phyloP scores from a whole-genome alignment of 2,113 vertebrate species.

The Typhlomys cinereus region DNA sequence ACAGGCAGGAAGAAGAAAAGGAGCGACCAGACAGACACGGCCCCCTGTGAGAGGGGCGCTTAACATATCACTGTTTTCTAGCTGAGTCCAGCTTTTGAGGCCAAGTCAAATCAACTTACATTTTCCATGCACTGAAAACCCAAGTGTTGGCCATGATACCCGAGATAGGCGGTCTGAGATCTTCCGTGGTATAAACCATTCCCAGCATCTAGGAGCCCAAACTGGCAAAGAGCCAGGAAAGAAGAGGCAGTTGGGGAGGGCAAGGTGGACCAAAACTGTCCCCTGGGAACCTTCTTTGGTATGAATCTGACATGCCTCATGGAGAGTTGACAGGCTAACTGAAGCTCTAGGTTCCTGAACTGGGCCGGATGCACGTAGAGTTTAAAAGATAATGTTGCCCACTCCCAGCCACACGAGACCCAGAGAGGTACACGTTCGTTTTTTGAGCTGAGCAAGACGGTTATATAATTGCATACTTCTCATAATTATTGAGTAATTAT shows the following conservation, averaged over 20 bases:
- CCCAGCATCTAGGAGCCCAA: neutral
- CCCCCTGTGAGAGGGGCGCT: constrained; percentile 63
- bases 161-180: neutral
- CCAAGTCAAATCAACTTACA: constrained; percentile 70
- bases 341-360: constrained; percentile 18
- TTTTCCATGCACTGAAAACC: constrained; percentile 81
- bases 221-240: neutral
- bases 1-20: constrained; percentile 49
- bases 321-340: neutral
- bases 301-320: neutral
- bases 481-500: constrained; percentile 91
- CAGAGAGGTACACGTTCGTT: constrained; percentile 80
- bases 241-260: neutral
- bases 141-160: too few relatives aligned
- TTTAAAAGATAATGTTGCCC: neutral
- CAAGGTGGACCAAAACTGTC: neutral
- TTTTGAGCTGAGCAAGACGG: constrained; percentile 84
- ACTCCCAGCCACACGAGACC: constrained; percentile 66
- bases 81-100: constrained; percentile 65
- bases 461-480: constrained; percentile 89
- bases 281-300: neutral
- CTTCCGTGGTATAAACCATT: constrained; percentile 61
- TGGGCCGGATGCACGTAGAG: neutral
- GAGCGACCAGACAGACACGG: constrained; percentile 66
- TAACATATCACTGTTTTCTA: constrained; percentile 55